Evolutionary conservation across 2,888 invertebrate species (phyloP), one percentile per base, ranked within the genome.

Genomic region (Volucella zonaria): DNA sequence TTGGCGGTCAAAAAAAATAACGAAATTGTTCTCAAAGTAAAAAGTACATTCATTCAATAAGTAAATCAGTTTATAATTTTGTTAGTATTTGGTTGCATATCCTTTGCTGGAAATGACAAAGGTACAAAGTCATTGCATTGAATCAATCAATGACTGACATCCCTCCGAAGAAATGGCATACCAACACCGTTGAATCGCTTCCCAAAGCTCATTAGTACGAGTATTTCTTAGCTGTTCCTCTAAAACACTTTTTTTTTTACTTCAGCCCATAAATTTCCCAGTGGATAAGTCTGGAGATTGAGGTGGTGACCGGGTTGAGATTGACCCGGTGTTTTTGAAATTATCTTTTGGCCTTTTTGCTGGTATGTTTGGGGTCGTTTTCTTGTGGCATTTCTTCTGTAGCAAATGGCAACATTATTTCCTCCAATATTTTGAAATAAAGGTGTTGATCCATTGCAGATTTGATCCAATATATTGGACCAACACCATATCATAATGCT

Each of bases 311-410:
- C n/a, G n/a, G n/a, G n/a, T n/a, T n/a, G n/a, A n/a, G n/a, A n/a
- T n/a, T n/a, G n/a, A 87, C 58, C 12, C 78, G 56, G 23, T 86
- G 75, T 15, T 58, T 54, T 6, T 15, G 12, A 42, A 86, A 81
- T 64, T 76, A 86, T 9, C 52, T 40, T 31, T 80, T 83, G 9
- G 56, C 82, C 40, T 52, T 42, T 54, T 64, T 68, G 52, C 58
- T 74, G 67, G 86, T 77, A 59, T 81, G 66, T 67, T 87, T 83
- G 10, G 78, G 67, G 40, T 87, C 87, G 61, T 87, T 87, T 58
- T 87, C 85, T 31, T 86, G 81, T 62, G 9, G 81, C 87, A 87
- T 87, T 64, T 86, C 64, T 4, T 82, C 68, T 12, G 67, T 49
- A 9, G 74, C 81, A 61, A 86, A 81, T 23, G 82, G 86, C 10